Evolutionary conservation across 2,113 vertebrate species (phyloP).

Genomic region (Motacilla tschutschensis): DNA sequence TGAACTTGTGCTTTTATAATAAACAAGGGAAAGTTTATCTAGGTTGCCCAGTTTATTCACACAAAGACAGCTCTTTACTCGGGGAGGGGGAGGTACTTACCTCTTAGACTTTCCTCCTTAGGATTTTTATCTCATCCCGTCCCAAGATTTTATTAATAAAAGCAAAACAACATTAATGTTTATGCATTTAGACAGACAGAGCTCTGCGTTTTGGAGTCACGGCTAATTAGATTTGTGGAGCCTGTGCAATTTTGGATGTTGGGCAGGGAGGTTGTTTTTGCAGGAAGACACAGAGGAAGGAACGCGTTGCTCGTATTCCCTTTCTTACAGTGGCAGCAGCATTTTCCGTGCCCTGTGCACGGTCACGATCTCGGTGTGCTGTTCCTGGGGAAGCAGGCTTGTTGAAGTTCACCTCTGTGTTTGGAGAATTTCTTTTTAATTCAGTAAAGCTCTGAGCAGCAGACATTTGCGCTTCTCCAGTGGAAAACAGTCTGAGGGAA

Average conservation of each 20-base stretch:
- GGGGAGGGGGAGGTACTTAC: background rate
- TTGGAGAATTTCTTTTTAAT: background rate
- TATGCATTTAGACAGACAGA: background rate
- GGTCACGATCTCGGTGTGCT: background rate
- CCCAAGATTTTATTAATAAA: background rate
- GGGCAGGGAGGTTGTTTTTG: background rate
- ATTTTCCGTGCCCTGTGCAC: background rate
- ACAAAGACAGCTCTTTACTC: background rate
- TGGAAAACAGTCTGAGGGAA: background rate
- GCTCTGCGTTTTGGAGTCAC: accelerated
- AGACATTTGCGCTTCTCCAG: background rate
- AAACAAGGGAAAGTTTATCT: conserved; percentile 22
- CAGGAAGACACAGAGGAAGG: background rate
- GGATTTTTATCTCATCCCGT: background rate
- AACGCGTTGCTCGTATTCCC: background rate
- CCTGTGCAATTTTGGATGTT: background rate
- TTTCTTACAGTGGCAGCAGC: background rate
- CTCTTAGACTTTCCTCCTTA: background rate
- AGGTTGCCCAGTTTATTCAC: background rate
- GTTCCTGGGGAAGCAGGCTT: background rate
- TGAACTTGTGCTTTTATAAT: conserved; percentile 31
- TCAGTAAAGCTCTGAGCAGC: background rate
- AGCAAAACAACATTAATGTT: background rate
- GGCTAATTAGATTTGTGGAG: background rate
- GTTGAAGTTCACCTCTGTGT: background rate